phyloP scores from a whole-genome alignment of 2,113 vertebrate species.

The Mus spicilegus region DNA sequence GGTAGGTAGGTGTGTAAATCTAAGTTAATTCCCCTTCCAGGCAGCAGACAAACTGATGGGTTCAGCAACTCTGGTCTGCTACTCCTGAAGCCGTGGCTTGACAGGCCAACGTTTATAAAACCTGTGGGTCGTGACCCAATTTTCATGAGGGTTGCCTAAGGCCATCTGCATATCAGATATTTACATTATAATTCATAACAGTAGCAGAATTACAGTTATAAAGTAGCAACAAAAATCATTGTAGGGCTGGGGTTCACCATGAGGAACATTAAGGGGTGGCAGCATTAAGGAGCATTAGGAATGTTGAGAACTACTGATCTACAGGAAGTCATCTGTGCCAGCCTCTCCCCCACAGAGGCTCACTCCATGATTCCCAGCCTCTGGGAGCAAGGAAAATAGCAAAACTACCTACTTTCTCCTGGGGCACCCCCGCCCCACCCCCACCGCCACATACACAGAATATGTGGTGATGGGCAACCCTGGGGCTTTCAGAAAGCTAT shows the following conservation, averaged over 20 bases:
- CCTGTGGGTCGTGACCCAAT: background rate
- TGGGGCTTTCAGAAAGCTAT: slow-evolving; percentile 21
- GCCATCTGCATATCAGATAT: background rate
- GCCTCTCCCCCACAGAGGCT: background rate
- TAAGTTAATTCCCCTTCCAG: background rate
- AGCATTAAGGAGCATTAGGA: background rate
- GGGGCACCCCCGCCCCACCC: too few species aligned
- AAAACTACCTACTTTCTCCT: background rate
- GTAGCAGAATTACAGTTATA: background rate
- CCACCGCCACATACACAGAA: background rate
- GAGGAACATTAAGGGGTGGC: background rate
- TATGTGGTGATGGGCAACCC: background rate
- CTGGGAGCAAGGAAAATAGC: background rate
- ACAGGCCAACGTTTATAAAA: background rate
- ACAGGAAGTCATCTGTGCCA: background rate
- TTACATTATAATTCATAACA: background rate
- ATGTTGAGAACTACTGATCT: background rate
- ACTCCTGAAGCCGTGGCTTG: background rate
- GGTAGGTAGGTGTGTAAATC: background rate
- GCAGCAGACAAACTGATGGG: background rate
- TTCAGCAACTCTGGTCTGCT: background rate
- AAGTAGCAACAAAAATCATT: background rate
- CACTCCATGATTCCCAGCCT: background rate
- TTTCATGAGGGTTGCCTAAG: background rate
- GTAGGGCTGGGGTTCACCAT: background rate